phyloP scores from a whole-genome alignment of 2,888 invertebrate genomes.

The Arrhopalites spinosus region DNA sequence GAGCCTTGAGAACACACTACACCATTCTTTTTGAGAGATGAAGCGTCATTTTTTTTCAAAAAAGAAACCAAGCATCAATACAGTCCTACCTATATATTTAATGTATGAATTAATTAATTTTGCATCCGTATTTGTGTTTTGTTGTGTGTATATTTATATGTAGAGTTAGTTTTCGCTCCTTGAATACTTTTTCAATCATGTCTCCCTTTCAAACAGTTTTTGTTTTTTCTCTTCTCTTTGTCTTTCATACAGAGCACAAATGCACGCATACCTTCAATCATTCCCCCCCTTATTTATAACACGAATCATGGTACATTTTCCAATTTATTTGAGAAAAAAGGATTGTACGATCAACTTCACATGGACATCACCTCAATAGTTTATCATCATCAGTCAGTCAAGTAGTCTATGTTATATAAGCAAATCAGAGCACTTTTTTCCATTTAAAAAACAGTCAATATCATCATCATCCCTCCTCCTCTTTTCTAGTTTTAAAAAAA shows the following conservation, averaged over 20 bases:
- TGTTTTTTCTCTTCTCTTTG: no score
- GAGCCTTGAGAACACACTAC: no score
- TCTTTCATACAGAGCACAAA: not conserved
- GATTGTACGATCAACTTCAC: no score
- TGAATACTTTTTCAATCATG: not conserved
- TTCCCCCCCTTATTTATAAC: no score
- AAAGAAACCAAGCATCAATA: no score
- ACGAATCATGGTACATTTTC: not conserved
- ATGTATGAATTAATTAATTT: not conserved
- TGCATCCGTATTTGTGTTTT: constrained; percentile 6
- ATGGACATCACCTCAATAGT: constrained; percentile 2
- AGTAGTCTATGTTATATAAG: not conserved
- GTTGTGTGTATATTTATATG: not conserved
- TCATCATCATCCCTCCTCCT: not conserved
- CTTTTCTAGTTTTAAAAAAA: not conserved
- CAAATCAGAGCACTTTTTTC: not conserved
- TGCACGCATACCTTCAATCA: not conserved
- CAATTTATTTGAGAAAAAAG: not conserved
- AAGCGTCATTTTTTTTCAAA: no score
- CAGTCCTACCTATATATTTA: no score
- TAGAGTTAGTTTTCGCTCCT: not conserved
- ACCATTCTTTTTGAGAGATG: no score
- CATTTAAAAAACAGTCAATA: constrained; percentile 15
- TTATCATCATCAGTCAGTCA: constrained; percentile 11
- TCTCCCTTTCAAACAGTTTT: not conserved